Evolutionary conservation across 2,797 vertebrate genomes (phyloP).

Genomic region (Anas flavirostris): DNA sequence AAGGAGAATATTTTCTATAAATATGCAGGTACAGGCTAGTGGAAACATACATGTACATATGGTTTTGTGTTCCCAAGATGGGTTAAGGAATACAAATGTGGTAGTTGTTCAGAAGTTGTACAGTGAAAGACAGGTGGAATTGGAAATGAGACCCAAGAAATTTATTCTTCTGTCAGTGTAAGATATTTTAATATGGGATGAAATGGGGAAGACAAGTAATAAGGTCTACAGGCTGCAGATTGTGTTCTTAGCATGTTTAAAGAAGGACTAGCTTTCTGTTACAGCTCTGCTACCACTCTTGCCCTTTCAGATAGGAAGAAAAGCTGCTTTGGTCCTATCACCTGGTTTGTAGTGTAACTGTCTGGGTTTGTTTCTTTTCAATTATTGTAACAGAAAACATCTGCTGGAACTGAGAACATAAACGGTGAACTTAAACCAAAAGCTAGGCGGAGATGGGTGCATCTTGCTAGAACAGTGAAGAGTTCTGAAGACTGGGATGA

Average conservation of each 20-base stretch:
- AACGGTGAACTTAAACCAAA: constrained; percentile 85
- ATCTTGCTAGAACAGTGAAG: constrained; percentile 82
- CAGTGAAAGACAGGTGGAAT: not conserved
- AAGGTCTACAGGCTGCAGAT: not conserved
- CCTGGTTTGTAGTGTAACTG: not conserved
- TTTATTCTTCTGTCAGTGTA: not conserved
- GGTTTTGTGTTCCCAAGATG: not conserved
- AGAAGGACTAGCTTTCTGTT: not conserved
- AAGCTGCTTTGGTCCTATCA: not conserved
- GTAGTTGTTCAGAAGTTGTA: not conserved
- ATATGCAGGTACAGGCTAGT: not conserved
- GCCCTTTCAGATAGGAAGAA: not conserved
- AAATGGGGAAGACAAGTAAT: not conserved
- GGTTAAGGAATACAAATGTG: not conserved
- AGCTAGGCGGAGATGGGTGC: constrained; percentile 88
- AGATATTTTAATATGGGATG: not conserved
- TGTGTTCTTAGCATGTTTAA: not conserved
- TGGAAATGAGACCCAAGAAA: not conserved
- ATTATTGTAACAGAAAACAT: constrained; percentile 66
- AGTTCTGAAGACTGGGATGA: constrained; percentile 89
- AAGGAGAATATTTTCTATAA: not conserved
- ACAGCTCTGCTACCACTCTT: not conserved
- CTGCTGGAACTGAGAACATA: constrained; percentile 78
- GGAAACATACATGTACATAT: accelerated
- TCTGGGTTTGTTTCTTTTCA: not conserved